These are phyloP conservation scores for Argyrosomus regius DNA, from an alignment of 2,797 vertebrate genomes.

Conservation along the genomic window DNA sequence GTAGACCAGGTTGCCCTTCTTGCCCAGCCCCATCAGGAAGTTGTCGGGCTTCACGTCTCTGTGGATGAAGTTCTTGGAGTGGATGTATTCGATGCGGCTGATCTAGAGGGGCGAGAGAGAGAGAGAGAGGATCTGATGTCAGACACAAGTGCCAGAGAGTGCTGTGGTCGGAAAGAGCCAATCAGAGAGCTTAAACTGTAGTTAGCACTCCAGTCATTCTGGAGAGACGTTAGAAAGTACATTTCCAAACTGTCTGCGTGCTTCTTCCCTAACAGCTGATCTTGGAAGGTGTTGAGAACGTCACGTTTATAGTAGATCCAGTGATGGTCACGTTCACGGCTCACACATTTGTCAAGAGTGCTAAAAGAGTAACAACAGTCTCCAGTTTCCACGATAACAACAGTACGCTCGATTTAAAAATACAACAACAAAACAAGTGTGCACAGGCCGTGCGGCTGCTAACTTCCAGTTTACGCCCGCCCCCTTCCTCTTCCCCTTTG, in stretches of 20 bases:
- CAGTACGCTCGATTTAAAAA: background rate
- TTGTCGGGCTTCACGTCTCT: constrained; percentile 97
- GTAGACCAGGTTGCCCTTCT: constrained; percentile 97
- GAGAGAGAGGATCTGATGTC: no score
- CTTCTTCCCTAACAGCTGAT: no score
- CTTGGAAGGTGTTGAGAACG: no score
- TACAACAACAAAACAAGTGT: no score
- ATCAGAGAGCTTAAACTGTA: background rate
- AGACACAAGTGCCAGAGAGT: background rate
- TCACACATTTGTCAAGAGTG: background rate
- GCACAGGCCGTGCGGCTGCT: no score
- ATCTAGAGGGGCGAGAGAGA: constrained; percentile 81
- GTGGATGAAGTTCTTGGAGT: constrained; percentile 99
- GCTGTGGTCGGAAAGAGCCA: background rate
- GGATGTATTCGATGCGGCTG: constrained; percentile 97
- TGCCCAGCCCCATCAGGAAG: constrained; percentile 97
- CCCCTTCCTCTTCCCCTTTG: background rate
- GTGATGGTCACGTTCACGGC: background rate
- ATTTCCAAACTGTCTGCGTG: no score
- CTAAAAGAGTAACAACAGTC: background rate
- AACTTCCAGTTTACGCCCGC: background rate
- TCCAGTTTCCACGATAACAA: background rate
- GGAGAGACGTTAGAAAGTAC: background rate
- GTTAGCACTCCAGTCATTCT: background rate
- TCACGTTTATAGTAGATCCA: background rate